phyloP scores from a whole-genome alignment of 2,888 invertebrate genomes.

The Drosophila hamatofila region DNA sequence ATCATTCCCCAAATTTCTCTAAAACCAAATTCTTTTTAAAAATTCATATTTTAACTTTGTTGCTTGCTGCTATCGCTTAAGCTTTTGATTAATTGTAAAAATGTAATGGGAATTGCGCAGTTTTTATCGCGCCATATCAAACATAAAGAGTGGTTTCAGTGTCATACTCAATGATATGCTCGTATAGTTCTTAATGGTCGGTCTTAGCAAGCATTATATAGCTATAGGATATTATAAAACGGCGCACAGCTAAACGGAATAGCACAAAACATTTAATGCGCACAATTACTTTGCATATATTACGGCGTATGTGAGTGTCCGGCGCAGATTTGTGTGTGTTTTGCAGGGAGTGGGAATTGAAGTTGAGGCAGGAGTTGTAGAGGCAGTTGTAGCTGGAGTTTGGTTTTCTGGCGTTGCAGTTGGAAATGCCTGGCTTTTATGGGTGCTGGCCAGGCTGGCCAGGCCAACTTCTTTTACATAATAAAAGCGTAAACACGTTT shows the following conservation, averaged over 20 bases:
- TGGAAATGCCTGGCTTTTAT: slow-evolving; percentile 47
- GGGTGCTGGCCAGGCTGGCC: slow-evolving; percentile 9
- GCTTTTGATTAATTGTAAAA: not conserved
- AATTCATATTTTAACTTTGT: not conserved
- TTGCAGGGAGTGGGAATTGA: slow-evolving; percentile 4
- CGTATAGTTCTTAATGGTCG: slow-evolving; percentile 5
- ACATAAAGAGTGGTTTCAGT: not conserved
- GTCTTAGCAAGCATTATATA: not conserved
- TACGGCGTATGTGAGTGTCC: slow-evolving; percentile 52
- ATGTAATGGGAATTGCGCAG: not conserved
- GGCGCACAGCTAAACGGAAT: slow-evolving; percentile 44
- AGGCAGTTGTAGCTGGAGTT: slow-evolving; percentile 6
- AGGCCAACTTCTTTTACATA: slow-evolving; percentile 64
- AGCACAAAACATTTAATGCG: slow-evolving; percentile 69
- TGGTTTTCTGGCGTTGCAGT: slow-evolving; percentile 2
- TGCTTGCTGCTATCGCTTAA: not conserved
- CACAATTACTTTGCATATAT: slow-evolving; percentile 79
- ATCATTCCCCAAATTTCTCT: too few relatives aligned
- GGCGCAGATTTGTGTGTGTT: slow-evolving; percentile 36
- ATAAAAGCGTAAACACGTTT: slow-evolving; percentile 81
- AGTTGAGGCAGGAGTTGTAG: not conserved
- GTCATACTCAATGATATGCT: not conserved
- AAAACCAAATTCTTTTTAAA: not conserved
- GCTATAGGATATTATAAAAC: slow-evolving; percentile 19
- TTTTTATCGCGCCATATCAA: not conserved